Evolutionary conservation across 2,888 invertebrate species (phyloP), one percentile per base, ranked within the genome.

Genomic region (Villa cingulata): DNA sequence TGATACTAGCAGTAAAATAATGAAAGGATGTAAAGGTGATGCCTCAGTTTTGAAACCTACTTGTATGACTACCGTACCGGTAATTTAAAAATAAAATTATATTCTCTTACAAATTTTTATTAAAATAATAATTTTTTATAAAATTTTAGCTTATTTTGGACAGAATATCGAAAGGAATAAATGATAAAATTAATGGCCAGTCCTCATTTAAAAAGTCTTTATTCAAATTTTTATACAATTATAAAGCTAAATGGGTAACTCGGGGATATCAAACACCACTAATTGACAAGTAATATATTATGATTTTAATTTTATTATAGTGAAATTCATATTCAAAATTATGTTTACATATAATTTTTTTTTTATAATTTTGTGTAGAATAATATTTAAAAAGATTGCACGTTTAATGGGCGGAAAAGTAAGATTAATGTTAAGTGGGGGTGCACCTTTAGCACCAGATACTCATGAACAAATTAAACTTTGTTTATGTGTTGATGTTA

Each of bases 111-210:
- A 38, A 14, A 10, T 17, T 18, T 7, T n/a, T n/a, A n/a, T n/a
- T n/a, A n/a, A n/a, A n/a, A n/a, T n/a, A n/a, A n/a, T n/a, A n/a
- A n/a, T n/a, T n/a, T n/a, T n/a, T n/a, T n/a, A 32, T 15, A 41
- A 3, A 23, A 34, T 52, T 55, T 32, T 72, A 92, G 89, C 74
- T 96, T 45, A 95, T 98, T 58, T 80, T 97, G 74, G 97, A 97
- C 71, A 83, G 97, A 60, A 89, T 98, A 63, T 92, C 92, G 62
- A 98, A 98, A 71, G 91, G 87, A 57, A 91, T 98, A 52, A 89
- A 89, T 63, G 95, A 96, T 62, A 92, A 91, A 66, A 88, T 97
- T 45, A 78, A 81, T 44, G 83, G 83, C 57, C 84, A 88, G 48
- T 83, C 89, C 12, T 73, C 76, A 40, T 74, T 94, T 51, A 81